These are phyloP conservation scores for Callyntrura guangdongensis DNA, from an alignment of 2,888 invertebrate species.

Conservation along the genomic window DNA sequence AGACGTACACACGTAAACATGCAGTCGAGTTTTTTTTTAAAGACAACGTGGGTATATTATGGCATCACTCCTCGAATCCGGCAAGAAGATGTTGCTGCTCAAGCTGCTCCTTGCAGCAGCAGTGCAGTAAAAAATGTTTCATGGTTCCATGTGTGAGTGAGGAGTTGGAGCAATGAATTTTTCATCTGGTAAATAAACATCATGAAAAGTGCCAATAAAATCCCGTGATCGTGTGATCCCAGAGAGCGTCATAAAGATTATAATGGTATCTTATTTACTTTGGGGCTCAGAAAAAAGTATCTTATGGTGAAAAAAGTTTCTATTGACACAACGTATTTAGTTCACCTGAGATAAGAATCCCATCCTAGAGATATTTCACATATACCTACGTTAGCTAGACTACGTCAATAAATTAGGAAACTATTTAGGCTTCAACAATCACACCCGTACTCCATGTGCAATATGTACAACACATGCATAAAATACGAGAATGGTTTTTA, in stretches of 20 bases:
- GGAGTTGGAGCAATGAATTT: constrained; percentile 49
- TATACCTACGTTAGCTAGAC: constrained; percentile 25
- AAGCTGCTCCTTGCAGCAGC: constrained; percentile 20
- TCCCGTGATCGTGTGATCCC: constrained; percentile 70
- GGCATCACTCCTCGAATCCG: constrained; percentile 7
- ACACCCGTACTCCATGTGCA: background rate
- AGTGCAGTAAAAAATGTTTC: background rate
- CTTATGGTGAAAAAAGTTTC: constrained; percentile 40
- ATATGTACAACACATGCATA: background rate
- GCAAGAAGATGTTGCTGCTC: constrained; percentile 12
- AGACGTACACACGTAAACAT: constrained; percentile 5
- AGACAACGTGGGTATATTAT: background rate
- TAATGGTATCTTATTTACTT: constrained; percentile 70
- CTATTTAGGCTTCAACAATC: constrained; percentile 34
- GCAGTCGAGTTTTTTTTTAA: background rate
- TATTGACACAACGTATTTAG: constrained; percentile 77
- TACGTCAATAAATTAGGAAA: constrained; percentile 31
- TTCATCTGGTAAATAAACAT: constrained; percentile 70
- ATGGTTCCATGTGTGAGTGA: background rate
- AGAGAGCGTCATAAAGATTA: constrained; percentile 68
- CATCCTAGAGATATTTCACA: constrained; percentile 54
- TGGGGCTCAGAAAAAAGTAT: constrained; percentile 61
- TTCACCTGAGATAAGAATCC: constrained; percentile 74
- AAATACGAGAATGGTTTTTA: background rate
- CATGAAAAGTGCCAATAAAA: constrained; percentile 72